These are phyloP conservation scores for Spinus olivaceus DNA, from an alignment of 2,797 vertebrate genomes.

Conservation along the genomic window DNA sequence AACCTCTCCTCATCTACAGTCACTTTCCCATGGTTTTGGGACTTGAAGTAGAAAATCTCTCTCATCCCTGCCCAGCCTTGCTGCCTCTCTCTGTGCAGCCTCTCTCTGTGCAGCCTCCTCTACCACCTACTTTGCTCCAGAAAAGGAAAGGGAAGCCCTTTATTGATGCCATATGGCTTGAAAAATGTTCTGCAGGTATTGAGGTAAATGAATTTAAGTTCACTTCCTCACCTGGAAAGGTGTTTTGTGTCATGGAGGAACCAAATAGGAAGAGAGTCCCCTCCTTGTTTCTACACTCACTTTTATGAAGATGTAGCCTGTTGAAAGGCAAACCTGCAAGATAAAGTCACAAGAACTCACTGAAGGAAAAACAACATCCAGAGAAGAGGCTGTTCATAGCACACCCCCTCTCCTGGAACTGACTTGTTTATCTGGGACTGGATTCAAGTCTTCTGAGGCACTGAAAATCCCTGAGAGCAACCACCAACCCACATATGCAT, in stretches of 20 bases:
- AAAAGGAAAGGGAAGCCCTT: neutral
- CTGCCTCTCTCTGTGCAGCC: neutral
- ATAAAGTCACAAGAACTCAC: neutral
- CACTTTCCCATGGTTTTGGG: neutral
- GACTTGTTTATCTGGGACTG: neutral
- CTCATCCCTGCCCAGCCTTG: neutral
- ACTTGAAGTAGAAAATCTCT: neutral
- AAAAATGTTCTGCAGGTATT: neutral
- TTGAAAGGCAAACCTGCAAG: neutral
- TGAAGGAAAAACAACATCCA: neutral
- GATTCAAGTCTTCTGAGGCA: neutral
- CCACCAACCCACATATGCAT: neutral
- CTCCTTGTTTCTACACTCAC: neutral
- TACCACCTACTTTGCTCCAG: neutral
- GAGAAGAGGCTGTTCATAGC: neutral
- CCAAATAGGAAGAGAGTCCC: neutral
- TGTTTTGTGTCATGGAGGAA: neutral
- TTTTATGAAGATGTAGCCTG: neutral
- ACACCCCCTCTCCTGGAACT: neutral
- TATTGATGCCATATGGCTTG: fast-evolving
- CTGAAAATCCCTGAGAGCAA: neutral
- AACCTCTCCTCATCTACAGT: neutral
- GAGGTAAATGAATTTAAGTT: neutral
- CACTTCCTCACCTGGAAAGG: neutral
- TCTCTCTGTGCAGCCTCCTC: neutral